Evolutionary conservation across 2,888 invertebrate species (phyloP).

Genomic region (Scaptomyza flava): DNA sequence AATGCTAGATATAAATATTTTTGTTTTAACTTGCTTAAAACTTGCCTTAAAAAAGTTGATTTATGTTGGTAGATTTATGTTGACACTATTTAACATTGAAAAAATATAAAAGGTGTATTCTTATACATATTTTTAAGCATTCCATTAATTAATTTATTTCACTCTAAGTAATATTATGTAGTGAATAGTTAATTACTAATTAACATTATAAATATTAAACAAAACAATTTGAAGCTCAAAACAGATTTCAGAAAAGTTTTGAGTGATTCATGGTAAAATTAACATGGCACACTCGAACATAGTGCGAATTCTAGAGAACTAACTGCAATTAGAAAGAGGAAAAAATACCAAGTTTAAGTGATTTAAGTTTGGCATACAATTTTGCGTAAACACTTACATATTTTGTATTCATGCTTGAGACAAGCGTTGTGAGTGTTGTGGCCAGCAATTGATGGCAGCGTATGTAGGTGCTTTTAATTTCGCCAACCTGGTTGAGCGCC

Average conservation of each 20-base stretch:
- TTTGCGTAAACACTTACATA: constrained; percentile 46
- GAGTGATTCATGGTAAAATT: neutral
- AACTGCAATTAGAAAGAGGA: constrained; percentile 65
- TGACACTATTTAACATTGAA: neutral
- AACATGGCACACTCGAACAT: constrained; percentile 80
- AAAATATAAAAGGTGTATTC: too few species aligned
- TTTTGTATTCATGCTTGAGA: constrained; percentile 55
- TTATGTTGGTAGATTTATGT: neutral
- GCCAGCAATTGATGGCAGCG: constrained; percentile 82
- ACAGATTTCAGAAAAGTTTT: neutral
- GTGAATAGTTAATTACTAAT: neutral
- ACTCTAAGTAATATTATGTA: neutral
- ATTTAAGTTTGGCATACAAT: neutral
- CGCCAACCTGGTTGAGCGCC: constrained; percentile 75
- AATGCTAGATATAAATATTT: too few species aligned
- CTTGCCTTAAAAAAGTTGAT: neutral
- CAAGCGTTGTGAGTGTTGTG: constrained; percentile 76
- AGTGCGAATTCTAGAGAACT: constrained; percentile 79
- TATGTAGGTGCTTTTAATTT: constrained; percentile 83
- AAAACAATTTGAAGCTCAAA: neutral
- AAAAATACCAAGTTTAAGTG: neutral
- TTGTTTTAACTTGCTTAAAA: too few species aligned
- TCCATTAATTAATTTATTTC: too few species aligned
- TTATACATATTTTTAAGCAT: too few species aligned
- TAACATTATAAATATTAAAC: neutral